Conservation (phyloP, 53 echinoderm and acorn worm genomes). For the Holothuria scabra region DNA sequence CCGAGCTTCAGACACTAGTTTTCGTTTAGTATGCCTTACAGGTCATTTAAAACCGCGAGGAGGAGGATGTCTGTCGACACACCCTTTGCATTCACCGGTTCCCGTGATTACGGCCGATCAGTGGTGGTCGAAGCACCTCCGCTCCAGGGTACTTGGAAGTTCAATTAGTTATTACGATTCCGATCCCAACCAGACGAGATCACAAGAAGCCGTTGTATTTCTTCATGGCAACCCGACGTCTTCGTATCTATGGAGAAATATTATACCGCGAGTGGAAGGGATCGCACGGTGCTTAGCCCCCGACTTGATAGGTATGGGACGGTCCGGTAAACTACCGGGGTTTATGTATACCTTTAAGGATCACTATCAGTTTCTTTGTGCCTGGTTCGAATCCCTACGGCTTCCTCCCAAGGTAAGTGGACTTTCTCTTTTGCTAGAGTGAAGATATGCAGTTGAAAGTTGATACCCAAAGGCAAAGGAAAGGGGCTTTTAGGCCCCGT, state of each 20-base stretch:
- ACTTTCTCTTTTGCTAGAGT: background rate
- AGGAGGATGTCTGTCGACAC: too few species aligned
- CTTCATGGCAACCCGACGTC: constrained; percentile 80
- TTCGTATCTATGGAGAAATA: constrained; percentile 72
- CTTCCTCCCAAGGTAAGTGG: constrained; percentile 54
- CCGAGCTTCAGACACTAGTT: too few species aligned
- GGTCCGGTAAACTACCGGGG: constrained; percentile 61
- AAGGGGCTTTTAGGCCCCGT: too few species aligned
- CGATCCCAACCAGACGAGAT: constrained; percentile 33
- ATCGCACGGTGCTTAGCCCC: constrained; percentile 70
- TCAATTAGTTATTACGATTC: constrained; percentile 78
- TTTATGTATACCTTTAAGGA: constrained; percentile 61
- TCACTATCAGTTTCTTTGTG: constrained; percentile 64
- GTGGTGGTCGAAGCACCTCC: constrained; percentile 62
- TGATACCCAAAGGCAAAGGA: background rate
- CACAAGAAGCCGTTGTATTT: constrained; percentile 60
- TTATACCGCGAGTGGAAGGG: constrained; percentile 64
- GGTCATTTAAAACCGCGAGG: too few species aligned
- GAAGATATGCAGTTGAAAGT: background rate
- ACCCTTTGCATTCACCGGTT: background rate
- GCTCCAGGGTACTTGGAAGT: constrained; percentile 49
- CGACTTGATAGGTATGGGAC: constrained; percentile 68
- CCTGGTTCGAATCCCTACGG: constrained; percentile 60
- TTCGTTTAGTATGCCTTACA: too few species aligned
- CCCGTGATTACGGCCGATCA: constrained; percentile 58